These are phyloP conservation scores for mouse (Mus musculus) DNA, from an alignment of 2,113 vertebrate species.

Conservation along the genomic window GRCm39 chr12:98010501-98011000, in stretches of 20 bases:
- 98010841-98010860: background rate
- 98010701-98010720: background rate
- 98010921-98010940: background rate
- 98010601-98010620: background rate
- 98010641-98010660: background rate
- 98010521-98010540: background rate
- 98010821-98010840: background rate
- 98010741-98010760: background rate
- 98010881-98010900: background rate
- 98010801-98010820: background rate
- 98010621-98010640: too few species aligned
- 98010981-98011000: background rate
- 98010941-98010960: fast-evolving
- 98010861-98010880: background rate
- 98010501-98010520: background rate
- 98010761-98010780: background rate
- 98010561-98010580: background rate
- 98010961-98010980: background rate
- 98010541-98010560: background rate
- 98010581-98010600: background rate
- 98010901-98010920: background rate
- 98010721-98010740: background rate
- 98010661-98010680: background rate
- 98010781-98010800: background rate
- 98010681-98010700: background rate